A percentile compares a stretch with the other conserved stretches of the same genome.
These are phyloP conservation scores for Sminthurides aquaticus DNA, from an alignment of 2,888 invertebrate genomes.

Conservation along the genomic window DNA sequence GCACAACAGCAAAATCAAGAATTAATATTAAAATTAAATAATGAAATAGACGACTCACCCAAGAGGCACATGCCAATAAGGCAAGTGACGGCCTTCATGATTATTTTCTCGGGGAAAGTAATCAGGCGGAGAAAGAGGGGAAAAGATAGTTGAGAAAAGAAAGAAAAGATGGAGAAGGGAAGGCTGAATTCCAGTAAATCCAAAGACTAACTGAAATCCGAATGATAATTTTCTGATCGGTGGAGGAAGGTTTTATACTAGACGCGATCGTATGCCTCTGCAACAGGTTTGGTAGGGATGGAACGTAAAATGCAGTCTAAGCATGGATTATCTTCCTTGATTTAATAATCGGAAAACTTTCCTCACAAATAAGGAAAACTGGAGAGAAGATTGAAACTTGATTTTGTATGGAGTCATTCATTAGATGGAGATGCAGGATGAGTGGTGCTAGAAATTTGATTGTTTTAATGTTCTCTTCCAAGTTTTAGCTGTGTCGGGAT, in stretches of 20 bases:
- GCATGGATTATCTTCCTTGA: not conserved
- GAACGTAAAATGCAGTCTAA: not conserved
- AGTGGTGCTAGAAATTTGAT: not conserved
- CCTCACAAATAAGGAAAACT: not conserved
- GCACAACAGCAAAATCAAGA: not conserved
- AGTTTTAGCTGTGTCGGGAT: not conserved
- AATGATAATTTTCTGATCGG: constrained; percentile 20
- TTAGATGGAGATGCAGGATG: not conserved
- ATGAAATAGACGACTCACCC: constrained; percentile 27
- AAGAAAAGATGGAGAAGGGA: constrained; percentile 1
- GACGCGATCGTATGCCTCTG: not conserved
- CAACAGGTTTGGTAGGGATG: not conserved
- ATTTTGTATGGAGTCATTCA: not conserved
- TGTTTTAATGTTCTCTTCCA: not conserved
- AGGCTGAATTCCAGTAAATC: constrained; percentile 31
- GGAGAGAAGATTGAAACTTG: not conserved
- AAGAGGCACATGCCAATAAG: constrained; percentile 36
- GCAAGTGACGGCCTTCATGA: constrained; percentile 39
- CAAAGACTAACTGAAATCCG: constrained; percentile 40
- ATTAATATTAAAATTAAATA: constrained; percentile 6
- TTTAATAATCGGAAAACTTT: not conserved
- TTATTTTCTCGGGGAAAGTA: constrained; percentile 4
- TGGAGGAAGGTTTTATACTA: not conserved
- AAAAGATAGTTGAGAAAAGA: too few relatives aligned
- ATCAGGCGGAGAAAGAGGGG: constrained; percentile 1